Evolutionary conservation across 2,797 vertebrate genomes (phyloP).

Genomic region (Cyprinella venusta): DNA sequence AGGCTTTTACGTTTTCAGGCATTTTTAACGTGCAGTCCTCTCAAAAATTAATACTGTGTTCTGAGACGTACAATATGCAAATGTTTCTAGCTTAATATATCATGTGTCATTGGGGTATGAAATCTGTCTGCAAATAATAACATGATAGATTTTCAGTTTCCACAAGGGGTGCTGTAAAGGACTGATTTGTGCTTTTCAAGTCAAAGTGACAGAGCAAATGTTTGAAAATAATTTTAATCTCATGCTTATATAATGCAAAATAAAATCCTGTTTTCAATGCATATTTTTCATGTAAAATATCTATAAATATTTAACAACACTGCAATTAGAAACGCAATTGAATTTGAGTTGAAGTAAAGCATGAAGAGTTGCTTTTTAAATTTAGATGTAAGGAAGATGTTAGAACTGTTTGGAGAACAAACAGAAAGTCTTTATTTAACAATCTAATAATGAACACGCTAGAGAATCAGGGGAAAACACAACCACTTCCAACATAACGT

Average conservation of each 20-base stretch:
- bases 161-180: neutral
- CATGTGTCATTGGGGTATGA: neutral
- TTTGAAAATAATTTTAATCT: neutral
- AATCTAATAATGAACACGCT: too few relatives aligned
- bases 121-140: neutral
- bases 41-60: neutral
- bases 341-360: too few relatives aligned
- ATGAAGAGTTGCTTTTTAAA: too few relatives aligned
- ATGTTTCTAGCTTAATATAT: neutral
- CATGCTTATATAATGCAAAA: too few relatives aligned
- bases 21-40: neutral
- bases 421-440: too few relatives aligned
- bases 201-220: neutral
- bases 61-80: neutral
- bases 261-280: neutral
- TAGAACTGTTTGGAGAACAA: too few relatives aligned
- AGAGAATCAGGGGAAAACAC: too few relatives aligned
- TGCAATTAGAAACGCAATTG: neutral
- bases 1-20: neutral
- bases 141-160: neutral
- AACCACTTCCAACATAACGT: too few relatives aligned
- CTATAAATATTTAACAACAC: neutral
- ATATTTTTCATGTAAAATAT: too few relatives aligned
- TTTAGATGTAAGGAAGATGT: too few relatives aligned
- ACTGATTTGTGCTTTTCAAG: neutral